Percentiles rank a stretch among this genome's conserved stretches.
These are phyloP conservation scores for Mactromeris polynyma DNA, from an alignment of 2,888 invertebrate genomes.

Conservation along the genomic window DNA sequence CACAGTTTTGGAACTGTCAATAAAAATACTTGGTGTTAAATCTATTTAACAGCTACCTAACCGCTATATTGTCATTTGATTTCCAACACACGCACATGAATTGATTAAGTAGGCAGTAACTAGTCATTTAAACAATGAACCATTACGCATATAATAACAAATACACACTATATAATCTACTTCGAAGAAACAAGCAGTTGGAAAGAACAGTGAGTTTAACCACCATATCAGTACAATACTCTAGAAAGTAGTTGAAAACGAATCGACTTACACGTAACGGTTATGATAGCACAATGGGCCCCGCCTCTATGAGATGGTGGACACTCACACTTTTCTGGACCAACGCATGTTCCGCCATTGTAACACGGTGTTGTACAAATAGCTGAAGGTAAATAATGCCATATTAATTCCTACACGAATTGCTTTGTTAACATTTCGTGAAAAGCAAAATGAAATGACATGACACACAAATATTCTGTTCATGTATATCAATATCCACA, in stretches of 20 bases:
- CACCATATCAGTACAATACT: background rate
- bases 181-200: too few relatives aligned
- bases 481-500: too few relatives aligned
- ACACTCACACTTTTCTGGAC: constrained; percentile 40
- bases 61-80: too few relatives aligned
- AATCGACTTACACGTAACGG: background rate
- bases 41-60: too few relatives aligned
- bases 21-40: too few relatives aligned
- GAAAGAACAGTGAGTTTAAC: too few relatives aligned
- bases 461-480: background rate
- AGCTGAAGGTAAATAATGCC: background rate
- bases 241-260: background rate
- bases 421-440: background rate
- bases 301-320: constrained; percentile 31
- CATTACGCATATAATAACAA: too few relatives aligned
- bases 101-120: too few relatives aligned
- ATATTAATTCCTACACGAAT: background rate
- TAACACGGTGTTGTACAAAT: constrained; percentile 34
- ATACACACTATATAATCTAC: too few relatives aligned
- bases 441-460: background rate
- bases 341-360: constrained; percentile 42
- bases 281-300: background rate
- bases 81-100: too few relatives aligned
- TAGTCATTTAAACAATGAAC: too few relatives aligned
- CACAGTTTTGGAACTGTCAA: too few relatives aligned